Conservation (phyloP, 2,888 invertebrate genomes). For the Ichneumon xanthorius region DNA sequence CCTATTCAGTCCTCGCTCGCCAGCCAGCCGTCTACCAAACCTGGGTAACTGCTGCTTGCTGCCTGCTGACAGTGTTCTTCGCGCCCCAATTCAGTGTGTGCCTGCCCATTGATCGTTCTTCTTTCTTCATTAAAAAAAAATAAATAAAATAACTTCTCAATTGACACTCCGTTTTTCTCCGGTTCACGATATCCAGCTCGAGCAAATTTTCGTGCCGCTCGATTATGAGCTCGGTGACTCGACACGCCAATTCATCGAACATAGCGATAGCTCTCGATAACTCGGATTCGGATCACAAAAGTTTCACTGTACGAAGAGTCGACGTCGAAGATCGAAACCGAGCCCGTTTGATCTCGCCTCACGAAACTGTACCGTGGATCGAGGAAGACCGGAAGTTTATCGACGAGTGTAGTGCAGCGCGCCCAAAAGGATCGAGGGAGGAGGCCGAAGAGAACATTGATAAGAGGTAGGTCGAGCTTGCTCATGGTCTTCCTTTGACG, state of each 20-base stretch:
- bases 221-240: too few species aligned
- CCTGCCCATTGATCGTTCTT: neutral
- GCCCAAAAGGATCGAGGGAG: neutral
- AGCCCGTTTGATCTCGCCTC: neutral
- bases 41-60: constrained; percentile 65
- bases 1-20: constrained; percentile 83
- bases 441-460: neutral
- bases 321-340: neutral
- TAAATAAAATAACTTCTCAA: too few species aligned
- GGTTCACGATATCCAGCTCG: too few species aligned
- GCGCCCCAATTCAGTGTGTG: constrained; percentile 70
- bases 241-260: too few species aligned
- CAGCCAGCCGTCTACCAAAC: constrained; percentile 77
- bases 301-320: neutral
- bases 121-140: too few species aligned
- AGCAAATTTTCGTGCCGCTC: neutral
- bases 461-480: neutral
- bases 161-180: too few species aligned
- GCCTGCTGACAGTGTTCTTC: constrained; percentile 59
- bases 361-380: neutral
- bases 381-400: neutral
- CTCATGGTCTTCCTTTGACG: neutral
- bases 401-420: constrained; percentile 10
- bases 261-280: too few species aligned
- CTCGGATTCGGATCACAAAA: too few species aligned